Base-by-base conservation (phyloP, 2,113 vertebrate genomes). In the Tachycineta bicolor region DNA sequence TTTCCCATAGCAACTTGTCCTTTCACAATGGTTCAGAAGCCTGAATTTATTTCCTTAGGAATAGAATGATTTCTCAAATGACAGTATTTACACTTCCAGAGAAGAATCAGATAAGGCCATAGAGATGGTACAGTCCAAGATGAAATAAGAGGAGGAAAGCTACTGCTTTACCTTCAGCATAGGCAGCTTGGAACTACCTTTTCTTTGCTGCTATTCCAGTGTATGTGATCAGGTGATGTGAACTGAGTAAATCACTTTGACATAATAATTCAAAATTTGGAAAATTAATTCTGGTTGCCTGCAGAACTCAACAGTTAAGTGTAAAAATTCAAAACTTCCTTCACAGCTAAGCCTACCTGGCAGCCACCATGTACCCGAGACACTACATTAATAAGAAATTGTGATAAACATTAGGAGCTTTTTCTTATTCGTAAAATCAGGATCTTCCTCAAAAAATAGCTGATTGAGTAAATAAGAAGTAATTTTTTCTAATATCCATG, bases 321-420 rank as follows among this genome's bases (percentile, higher is more conserved):
- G 11, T 50, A 39, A 83, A 86, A 83, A 46, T 69, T 50, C 21
- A 56, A 79, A 91, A 56, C 9, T 59, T 58, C 13, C 37, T 52
- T 68, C 50, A 50, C 11, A 56, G 29, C 25, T 87, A 10, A 78
- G 16, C 3, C 55, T 65, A 43, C 43, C 26, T 4, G 1, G 20
- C 25, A 69, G 5, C 7, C 3, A 29, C 41, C 47, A 13, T 39
- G 7, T 22, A 49, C 19, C n/a, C 0, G 1, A 75, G 21, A 12
- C 7, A 69, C 3, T 74, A 14, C 8, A 69, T 3, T 74, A 39
- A 33, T 29, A 34, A 55, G 52, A 75, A 79, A 49, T 20, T 7
- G 3, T 39, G 37, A n/a, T 22, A 65, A 24, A 43, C 2, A 12
- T 4, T 34, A 12, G 5, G 9, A 79, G 2, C 6, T 43, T 81